These are phyloP conservation scores for Sweltsa coloradensis DNA, from an alignment of 1,140 invertebrate genomes.

Conservation along the genomic window DNA sequence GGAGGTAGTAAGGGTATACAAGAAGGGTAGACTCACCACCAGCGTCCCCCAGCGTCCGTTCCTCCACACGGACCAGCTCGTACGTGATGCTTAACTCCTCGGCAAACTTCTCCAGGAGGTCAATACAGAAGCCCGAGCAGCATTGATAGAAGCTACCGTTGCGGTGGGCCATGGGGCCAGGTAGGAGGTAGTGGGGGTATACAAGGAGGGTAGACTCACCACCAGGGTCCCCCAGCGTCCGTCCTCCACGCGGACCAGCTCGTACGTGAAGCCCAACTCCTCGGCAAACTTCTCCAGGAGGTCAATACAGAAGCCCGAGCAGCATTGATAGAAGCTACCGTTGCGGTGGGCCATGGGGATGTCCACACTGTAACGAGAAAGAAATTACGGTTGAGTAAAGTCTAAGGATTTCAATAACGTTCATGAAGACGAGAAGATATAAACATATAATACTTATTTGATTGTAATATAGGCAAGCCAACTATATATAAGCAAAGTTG, in stretches of 20 bases:
- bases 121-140: conserved; percentile 97
- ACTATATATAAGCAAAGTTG: too few species aligned
- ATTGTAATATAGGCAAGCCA: too few species aligned
- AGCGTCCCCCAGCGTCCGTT: conserved; percentile 78
- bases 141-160: conserved; percentile 82
- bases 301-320: conserved; percentile 96
- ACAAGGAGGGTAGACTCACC: conserved; percentile 3
- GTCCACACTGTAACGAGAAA: conserved; percentile 1
- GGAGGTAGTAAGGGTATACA: too few species aligned
- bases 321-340: conserved; percentile 81
- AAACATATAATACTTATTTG: too few species aligned
- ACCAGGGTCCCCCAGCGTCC: conserved; percentile 38
- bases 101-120: conserved; percentile 80
- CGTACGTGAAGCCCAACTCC: conserved; percentile 91
- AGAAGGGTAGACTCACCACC: conserved; percentile 11
- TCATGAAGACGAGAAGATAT: too few species aligned
- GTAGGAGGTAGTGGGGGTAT: too few species aligned
- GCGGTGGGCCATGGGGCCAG: conserved; percentile 40
- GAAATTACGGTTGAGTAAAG: too few species aligned
- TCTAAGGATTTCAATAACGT: too few species aligned
- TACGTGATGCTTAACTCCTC: conserved; percentile 92
- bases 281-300: conserved; percentile 80
- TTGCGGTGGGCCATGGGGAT: conserved; percentile 47
- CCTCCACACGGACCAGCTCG: conserved; percentile 84
- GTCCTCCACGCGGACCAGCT: conserved; percentile 57